These are phyloP conservation scores for Pandion haliaetus DNA, from an alignment of 2,113 vertebrate genomes.

Conservation along the genomic window DNA sequence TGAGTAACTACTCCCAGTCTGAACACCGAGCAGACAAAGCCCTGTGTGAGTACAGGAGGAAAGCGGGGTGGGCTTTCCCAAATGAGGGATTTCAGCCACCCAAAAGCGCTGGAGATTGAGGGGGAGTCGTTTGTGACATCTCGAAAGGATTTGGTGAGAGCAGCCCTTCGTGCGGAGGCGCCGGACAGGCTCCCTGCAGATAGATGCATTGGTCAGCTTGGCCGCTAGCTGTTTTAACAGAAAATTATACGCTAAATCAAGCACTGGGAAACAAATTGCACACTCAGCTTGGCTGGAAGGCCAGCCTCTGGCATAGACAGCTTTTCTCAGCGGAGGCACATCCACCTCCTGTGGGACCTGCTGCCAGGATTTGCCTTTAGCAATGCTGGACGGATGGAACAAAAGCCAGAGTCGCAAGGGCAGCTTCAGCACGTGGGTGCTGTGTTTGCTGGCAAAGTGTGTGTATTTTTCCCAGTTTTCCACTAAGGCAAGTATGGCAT, in stretches of 20 bases:
- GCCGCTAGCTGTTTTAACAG: not conserved
- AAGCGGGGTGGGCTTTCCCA: not conserved
- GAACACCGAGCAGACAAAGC: not conserved
- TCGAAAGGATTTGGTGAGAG: not conserved
- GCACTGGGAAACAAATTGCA: not conserved
- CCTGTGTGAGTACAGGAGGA: not conserved
- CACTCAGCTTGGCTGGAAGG: not conserved
- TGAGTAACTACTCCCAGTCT: not conserved
- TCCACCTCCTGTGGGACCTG: not conserved
- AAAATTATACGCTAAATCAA: slow-evolving; percentile 29
- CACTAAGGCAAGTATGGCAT: not conserved
- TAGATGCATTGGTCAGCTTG: not conserved
- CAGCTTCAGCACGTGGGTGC: not conserved
- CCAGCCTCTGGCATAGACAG: not conserved
- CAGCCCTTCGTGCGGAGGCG: fast-evolving
- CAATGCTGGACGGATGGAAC: not conserved
- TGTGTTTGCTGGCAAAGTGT: not conserved
- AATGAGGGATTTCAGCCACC: not conserved
- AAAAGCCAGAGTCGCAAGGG: not conserved
- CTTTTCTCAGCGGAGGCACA: not conserved
- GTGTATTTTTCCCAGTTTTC: not conserved
- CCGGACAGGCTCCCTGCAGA: not conserved
- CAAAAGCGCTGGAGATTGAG: fast-evolving
- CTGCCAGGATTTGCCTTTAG: not conserved
- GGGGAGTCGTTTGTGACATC: fast-evolving